Evolutionary conservation across 2,113 vertebrate genomes (phyloP).

Genomic region (Brevimyrus niger): DNA sequence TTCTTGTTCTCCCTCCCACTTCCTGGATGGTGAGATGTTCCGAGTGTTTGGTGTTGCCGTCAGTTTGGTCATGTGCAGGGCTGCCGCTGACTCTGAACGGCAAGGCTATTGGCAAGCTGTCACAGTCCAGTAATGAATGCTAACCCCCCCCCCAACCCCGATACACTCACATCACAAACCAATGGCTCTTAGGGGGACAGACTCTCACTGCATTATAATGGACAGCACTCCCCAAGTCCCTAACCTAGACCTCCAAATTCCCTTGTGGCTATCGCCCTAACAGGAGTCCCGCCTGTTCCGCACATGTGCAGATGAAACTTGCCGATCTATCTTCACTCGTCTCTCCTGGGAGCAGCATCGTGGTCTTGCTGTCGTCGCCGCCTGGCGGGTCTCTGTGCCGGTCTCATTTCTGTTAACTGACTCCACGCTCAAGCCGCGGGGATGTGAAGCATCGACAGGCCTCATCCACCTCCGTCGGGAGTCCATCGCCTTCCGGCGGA

Average conservation of each 20-base stretch:
- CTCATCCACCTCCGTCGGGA: background rate
- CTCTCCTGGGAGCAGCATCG: background rate
- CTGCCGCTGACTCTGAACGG: slow-evolving; percentile 86
- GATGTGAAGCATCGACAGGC: background rate
- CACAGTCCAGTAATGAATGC: slow-evolving; percentile 78
- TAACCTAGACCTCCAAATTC: background rate
- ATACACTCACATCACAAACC: slow-evolving; percentile 67
- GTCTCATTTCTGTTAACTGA: background rate
- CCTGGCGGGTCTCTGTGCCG: background rate
- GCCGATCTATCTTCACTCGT: background rate
- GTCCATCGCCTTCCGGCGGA: background rate
- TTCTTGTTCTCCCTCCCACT: slow-evolving; percentile 18
- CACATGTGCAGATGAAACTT: background rate
- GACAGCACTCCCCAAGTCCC: background rate
- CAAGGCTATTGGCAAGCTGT: slow-evolving; percentile 85
- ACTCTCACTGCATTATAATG: slow-evolving; percentile 68
- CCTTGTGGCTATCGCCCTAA: background rate
- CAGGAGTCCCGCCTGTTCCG: background rate
- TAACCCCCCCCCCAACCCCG: slow-evolving; percentile 52
- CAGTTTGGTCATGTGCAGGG: slow-evolving; percentile 83
- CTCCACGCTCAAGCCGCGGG: background rate
- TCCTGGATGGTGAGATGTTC: slow-evolving; percentile 82
- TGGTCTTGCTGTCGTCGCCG: background rate
- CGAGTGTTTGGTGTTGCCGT: slow-evolving; percentile 90
- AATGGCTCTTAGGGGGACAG: slow-evolving; percentile 70